Percentiles rank a stretch among this genome's conserved stretches.
Conservation (phyloP, 53 echinoderm and acorn worm genomes). For the Echinarachnius parma region DNA sequence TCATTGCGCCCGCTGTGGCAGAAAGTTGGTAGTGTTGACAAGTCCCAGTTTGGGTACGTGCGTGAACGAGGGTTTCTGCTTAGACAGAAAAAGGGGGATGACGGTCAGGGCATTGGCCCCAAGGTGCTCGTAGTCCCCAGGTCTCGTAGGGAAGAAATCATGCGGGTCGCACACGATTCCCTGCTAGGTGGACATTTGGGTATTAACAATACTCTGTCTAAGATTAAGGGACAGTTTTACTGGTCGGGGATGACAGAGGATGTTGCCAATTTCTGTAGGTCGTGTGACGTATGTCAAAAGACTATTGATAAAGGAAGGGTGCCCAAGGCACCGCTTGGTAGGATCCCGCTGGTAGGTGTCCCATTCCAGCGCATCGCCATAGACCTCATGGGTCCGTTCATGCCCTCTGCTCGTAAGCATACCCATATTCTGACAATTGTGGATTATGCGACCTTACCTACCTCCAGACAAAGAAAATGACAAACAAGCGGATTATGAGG, state of each 20-base stretch:
- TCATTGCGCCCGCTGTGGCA: conserved; percentile 29
- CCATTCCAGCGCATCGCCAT: conserved; percentile 47
- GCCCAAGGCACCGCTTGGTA: conserved; percentile 39
- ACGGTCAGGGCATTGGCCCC: conserved; percentile 21
- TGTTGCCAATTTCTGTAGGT: conserved; percentile 26
- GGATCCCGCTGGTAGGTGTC: conserved; percentile 32
- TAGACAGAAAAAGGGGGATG: conserved; percentile 20
- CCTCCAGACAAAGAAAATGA: no score
- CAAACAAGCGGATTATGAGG: no score
- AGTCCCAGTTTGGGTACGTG: conserved; percentile 15
- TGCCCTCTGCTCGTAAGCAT: conserved; percentile 19
- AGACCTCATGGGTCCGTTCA: conserved; percentile 52
- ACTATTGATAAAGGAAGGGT: conserved; percentile 43
- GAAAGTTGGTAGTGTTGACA: conserved; percentile 15
- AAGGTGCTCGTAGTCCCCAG: conserved; percentile 28
- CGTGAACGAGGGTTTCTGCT: conserved; percentile 19
- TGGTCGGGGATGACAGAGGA: conserved; percentile 6
- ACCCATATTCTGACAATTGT: conserved; percentile 30
- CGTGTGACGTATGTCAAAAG: conserved; percentile 26
- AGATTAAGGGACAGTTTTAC: conserved; percentile 20
- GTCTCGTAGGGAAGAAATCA: conserved; percentile 21
- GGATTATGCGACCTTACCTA: conserved; percentile 49
- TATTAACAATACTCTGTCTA: conserved; percentile 30
- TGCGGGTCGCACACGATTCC: no score
- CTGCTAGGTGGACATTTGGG: conserved; percentile 30